A percentile compares a stretch with the other conserved stretches of the same genome.
phyloP scores from a whole-genome alignment of 37 sponge, comb jelly and placozoan species.

The Eunapius fragilis region DNA sequence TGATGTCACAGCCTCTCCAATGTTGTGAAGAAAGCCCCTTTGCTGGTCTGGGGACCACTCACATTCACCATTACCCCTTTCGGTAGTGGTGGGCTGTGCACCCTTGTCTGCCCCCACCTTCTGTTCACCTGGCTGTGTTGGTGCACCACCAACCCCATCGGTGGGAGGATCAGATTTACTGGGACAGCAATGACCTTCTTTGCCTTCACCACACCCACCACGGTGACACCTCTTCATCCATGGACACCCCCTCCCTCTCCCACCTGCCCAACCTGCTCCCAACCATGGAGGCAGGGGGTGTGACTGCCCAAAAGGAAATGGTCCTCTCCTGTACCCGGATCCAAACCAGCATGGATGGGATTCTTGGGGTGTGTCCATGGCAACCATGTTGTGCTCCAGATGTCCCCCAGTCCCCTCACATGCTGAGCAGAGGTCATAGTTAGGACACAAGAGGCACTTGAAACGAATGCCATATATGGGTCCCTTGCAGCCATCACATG shows the following conservation, averaged over 20 bases:
- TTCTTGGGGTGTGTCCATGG: conserved; percentile 44
- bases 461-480: conserved; percentile 63
- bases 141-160: neutral
- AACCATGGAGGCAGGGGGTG: neutral
- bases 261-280: neutral
- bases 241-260: neutral
- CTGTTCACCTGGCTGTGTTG: conserved; percentile 1
- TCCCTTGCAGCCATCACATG: conserved; percentile 77
- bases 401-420: conserved; percentile 76
- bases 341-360: conserved; percentile 35
- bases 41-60: conserved; percentile 16
- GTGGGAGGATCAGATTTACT: neutral
- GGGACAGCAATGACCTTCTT: neutral
- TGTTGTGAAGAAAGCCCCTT: conserved; percentile 10
- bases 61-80: neutral
- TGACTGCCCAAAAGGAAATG: conserved; percentile 1
- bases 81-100: neutral
- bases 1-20: conserved; percentile 55
- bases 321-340: neutral
- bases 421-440: conserved; percentile 75
- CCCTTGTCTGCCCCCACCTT: neutral
- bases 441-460: conserved; percentile 73
- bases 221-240: neutral
- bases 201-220: neutral
- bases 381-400: conserved; percentile 65